Evolutionary conservation across 2,113 vertebrate genomes (phyloP), one percentile per base, ranked within the genome.

Genomic region (Pygathrix nemaeus): DNA sequence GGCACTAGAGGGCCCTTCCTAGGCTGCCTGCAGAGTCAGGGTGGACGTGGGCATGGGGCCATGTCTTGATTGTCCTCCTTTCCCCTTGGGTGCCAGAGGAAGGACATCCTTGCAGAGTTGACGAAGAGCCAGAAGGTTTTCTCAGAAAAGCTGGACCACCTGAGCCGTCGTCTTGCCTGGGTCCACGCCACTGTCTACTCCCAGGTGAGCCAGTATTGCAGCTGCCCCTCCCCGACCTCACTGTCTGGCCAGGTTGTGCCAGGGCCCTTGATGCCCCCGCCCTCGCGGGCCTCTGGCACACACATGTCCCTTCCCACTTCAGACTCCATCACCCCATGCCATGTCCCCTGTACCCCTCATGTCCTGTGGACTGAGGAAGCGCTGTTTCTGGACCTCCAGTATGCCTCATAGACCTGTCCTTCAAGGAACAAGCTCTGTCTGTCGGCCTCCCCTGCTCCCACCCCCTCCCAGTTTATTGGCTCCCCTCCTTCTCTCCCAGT

Each of bases 131-230:
- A 99, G 97, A 99, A 99, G 97, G 99, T 99, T 73, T 99, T 99
- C 97, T 99, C 99, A 0, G 99, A 99, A 98, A 99, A 99, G 98
- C 98, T 99, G 88, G 99, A 99, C 98, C 99, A 99, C 98, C 98
- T 99, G 76, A 99, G 99, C 97, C 99, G 99, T 32, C 99, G 99
- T 50, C 99, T 99, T 20, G 99, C 99, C 88, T 99, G 99, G 99
- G 99, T 99, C 98, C 99, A 99, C 0, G 99, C 99, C 98, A 99
- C 99, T n/a, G 99, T 99, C 97, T 99, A 99, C 98, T 99, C 99
- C 96, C 99, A 99, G 99, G 99, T 99, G 98, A 91, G 97, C 25
- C 0, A 17, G 12, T 2, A 14, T 8, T 30, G 52, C 85, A 8
- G 38, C 0, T 1, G 25, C 45, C 43, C 8, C 0, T 4, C 17